Base-by-base conservation (phyloP, 2,888 invertebrate species). In the Dryococelus australis region DNA sequence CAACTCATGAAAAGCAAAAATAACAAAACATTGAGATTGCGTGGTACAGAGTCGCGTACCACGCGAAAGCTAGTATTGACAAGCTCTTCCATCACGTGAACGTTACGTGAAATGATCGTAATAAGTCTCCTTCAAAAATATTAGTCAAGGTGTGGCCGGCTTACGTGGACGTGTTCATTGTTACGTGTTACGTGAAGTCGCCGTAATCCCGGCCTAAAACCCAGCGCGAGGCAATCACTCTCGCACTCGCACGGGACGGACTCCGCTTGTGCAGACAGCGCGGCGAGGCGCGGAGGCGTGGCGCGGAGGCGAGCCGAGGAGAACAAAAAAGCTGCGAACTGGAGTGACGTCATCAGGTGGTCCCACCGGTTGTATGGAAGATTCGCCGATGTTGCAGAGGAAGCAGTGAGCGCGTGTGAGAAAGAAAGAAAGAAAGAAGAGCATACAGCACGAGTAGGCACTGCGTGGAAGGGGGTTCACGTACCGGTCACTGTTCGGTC, bases 311-410 rank as follows among this genome's bases (percentile, higher is more conserved):
- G 16, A 13, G 47, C 2, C 47, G 47, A 3, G 47, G 47, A 16
- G 8, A 65, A n/a, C 65, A 65, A 20, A n/a, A 51, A 6, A 51
- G n/a, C 65, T 8, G n/a, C n/a, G 65, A 8, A n/a, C 13, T 10
- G n/a, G 65, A 65, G n/a, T 65, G 65, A 65, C 65, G 65, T 65
- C 65, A 65, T 24, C 65, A 65, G 65, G 65, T 65, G 20, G 65
- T 65, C 16, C 65, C n/a, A 65, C 65, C 24, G 65, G 65, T 65
- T 65, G 65, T 24, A 20, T 8, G 16, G 65, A 8, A 16, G 16
- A 47, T 47, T 47, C 47, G 47, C 47, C 47, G 65, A 24, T 47
- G 47, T 47, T 47, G 47, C 47, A 6, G 20, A 16, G 65, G 65
- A 65, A 65, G 13, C 13, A 65, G 13, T 16, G 65, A 24, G 65